Evolutionary conservation across 2,888 invertebrate species (phyloP).

Genomic region (Elmis aenea): DNA sequence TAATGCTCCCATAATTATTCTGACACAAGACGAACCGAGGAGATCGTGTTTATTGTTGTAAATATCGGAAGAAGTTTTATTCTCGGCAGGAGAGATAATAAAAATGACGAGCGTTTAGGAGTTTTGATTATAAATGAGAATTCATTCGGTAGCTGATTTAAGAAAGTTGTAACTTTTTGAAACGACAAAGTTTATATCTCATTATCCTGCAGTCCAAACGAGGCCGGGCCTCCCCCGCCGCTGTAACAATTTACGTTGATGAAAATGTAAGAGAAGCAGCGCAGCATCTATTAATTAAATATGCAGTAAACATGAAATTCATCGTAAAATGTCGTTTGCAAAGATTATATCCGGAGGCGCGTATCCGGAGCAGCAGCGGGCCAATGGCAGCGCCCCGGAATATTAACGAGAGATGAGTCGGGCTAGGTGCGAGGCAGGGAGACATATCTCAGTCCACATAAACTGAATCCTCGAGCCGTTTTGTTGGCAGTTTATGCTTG

Average conservation of each 20-base stretch:
- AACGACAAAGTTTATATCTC: too few species aligned
- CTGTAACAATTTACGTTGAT: slow-evolving; percentile 26
- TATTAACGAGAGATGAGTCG: slow-evolving; percentile 32
- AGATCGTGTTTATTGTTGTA: too few species aligned
- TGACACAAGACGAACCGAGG: too few species aligned
- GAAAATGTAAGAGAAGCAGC: slow-evolving; percentile 28
- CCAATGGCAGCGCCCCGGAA: slow-evolving; percentile 33
- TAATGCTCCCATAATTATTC: too few species aligned
- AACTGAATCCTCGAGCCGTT: slow-evolving; percentile 48
- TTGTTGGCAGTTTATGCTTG: slow-evolving; percentile 49
- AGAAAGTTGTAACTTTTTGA: too few species aligned
- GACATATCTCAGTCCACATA: slow-evolving; percentile 41
- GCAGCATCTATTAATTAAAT: slow-evolving; percentile 42
- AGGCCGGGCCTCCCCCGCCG: slow-evolving; percentile 6
- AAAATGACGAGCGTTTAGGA: too few species aligned
- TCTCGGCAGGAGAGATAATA: too few species aligned
- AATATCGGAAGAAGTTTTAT: too few species aligned
- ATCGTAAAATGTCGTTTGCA: slow-evolving; percentile 40
- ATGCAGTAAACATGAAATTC: slow-evolving; percentile 45
- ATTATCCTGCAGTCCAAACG: too few species aligned
- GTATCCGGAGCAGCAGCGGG: slow-evolving; percentile 27
- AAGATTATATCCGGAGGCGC: slow-evolving; percentile 36
- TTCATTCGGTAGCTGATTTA: too few species aligned
- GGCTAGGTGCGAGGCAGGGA: slow-evolving; percentile 23
- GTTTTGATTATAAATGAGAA: too few species aligned